A percentile compares a stretch with the other conserved stretches of the same genome.
These are phyloP conservation scores for Ambastaia sidthimunki DNA, from an alignment of 2,797 vertebrate species.

Conservation along the genomic window DNA sequence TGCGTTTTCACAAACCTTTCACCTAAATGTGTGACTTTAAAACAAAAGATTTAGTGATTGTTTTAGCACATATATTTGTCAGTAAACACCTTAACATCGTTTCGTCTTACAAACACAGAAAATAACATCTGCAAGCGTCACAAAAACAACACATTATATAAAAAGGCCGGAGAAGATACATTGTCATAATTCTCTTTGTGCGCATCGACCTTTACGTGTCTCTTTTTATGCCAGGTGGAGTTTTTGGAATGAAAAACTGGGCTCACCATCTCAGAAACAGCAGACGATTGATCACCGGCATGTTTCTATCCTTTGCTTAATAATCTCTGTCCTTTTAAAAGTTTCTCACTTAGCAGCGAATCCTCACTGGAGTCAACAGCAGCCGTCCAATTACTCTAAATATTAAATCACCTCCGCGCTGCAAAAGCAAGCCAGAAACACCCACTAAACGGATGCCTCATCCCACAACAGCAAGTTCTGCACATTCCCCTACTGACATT, in stretches of 20 bases:
- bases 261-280: not conserved
- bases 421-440: constrained; percentile 56
- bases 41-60: not conserved
- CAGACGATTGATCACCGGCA: not conserved
- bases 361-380: constrained; percentile 60
- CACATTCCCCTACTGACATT: constrained; percentile 65
- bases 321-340: constrained; percentile 53
- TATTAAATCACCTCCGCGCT: constrained; percentile 67
- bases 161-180: not conserved
- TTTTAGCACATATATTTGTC: constrained; percentile 9
- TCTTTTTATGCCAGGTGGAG: not conserved
- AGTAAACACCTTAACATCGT: not conserved
- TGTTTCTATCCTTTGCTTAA: constrained; percentile 20
- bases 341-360: constrained; percentile 53
- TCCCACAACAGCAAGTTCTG: constrained; percentile 60
- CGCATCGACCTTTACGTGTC: not conserved
- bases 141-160: not conserved
- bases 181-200: not conserved
- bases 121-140: constrained; percentile 5
- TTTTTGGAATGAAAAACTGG: not conserved
- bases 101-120: not conserved
- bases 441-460: constrained; percentile 53
- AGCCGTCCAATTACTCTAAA: constrained; percentile 67
- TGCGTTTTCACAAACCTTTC: not conserved
- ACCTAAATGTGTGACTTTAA: constrained; percentile 1